Evolutionary conservation across 2,888 invertebrate species (phyloP), one percentile per base, ranked within the genome.

Genomic region (Frankliniella intonsa): DNA sequence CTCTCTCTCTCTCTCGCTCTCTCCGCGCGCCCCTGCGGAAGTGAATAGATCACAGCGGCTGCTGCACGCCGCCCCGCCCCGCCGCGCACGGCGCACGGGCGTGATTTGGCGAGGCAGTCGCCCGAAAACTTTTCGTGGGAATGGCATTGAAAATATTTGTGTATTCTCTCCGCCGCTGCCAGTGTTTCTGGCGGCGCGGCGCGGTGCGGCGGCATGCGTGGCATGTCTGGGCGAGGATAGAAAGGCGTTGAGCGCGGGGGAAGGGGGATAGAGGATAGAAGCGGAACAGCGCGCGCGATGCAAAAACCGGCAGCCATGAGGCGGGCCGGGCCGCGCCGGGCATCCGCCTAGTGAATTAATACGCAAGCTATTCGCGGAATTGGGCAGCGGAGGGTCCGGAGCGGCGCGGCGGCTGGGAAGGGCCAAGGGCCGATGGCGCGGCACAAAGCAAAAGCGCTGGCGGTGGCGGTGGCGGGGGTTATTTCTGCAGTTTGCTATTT

Each of bases 291-390:
- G 14, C 5, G 55, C 19, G 55, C 11, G 55, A 14, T 14, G 55
- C 69, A 76, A 76, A 76, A 76, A 76, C 69, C 22, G 69, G 69
- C 38, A 38, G 38, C 69, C 25, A 5, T 7, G 69, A 10, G 22
- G n/a, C n/a, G 9, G n/a, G 69, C 69, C 0, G 0, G 17, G 55
- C 55, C 55, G 8, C 55, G 55, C 55, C 19, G 17, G 17, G 5
- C 14, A 19, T 25, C 22, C 69, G 69, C 55, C 55, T 55, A 62
- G 62, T 76, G 69, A 76, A 76, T 76, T 76, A 62, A 62, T 62
- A 8, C 55, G 55, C 17, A 5, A 19, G 62, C 62, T 17, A 62
- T 62, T 62, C 62, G 62, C 62, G 62, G 62, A 14, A 62, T 62
- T 62, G 62, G 62, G 62, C 55, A 55, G 12, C 55, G 9, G 14